Conservation (phyloP, 1,140 invertebrate species). For the Maconellicoccus hirsutus region DNA sequence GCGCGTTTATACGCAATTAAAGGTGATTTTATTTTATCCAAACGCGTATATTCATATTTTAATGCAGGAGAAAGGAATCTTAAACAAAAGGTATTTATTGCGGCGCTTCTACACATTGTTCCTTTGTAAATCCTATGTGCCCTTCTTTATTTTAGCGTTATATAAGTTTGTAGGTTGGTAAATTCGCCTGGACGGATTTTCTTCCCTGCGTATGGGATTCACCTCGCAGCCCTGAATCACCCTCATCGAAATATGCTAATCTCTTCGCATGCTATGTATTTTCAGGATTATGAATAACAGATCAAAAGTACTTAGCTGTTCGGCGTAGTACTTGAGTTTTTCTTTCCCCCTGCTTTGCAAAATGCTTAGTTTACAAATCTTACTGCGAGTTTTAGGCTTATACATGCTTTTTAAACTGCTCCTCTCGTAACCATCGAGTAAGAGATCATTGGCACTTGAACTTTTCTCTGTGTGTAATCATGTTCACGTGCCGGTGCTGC, state of each 20-base stretch:
- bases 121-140: constrained; percentile 16
- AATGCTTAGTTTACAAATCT: constrained; percentile 18
- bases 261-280: constrained; percentile 22
- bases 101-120: constrained; percentile 16
- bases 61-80: constrained; percentile 12
- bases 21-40: constrained; percentile 5
- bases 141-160: constrained; percentile 18
- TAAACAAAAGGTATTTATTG: constrained; percentile 22
- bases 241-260: constrained; percentile 22
- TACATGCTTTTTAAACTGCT: neutral
- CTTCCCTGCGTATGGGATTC: neutral
- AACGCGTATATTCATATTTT: neutral
- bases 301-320: constrained; percentile 19
- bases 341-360: neutral
- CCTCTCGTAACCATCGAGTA: neutral
- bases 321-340: constrained; percentile 12
- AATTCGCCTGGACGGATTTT: constrained; percentile 18
- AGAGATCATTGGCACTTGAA: neutral
- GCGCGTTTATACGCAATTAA: neutral
- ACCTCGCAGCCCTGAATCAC: neutral
- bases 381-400: constrained; percentile 15
- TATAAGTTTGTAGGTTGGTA: neutral
- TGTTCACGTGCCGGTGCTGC: too few species aligned
- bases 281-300: constrained; percentile 21
- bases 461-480: neutral